phyloP scores from a whole-genome alignment of 2,888 invertebrate genomes.

The Troides oblongomaculatus region DNA sequence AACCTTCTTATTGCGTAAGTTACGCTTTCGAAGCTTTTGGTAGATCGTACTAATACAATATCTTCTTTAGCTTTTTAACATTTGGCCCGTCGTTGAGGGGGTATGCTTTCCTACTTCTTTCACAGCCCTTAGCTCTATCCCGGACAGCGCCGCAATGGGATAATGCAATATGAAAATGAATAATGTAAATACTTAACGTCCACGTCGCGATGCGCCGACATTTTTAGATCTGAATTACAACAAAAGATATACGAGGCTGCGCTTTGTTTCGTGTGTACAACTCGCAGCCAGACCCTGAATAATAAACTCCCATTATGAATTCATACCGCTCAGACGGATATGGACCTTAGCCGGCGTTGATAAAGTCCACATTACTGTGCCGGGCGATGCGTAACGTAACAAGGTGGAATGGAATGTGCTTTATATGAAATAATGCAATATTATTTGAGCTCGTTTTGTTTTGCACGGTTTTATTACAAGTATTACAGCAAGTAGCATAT shows the following conservation, averaged over 20 bases:
- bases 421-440: slow-evolving; percentile 19
- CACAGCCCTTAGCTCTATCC: no score
- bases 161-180: no score
- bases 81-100: no score
- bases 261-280: slow-evolving; percentile 18
- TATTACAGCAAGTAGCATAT: neutral
- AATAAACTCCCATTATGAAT: slow-evolving; percentile 22
- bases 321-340: neutral
- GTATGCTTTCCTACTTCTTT: no score
- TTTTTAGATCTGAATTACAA: slow-evolving; percentile 15
- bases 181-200: neutral
- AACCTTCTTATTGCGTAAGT: no score
- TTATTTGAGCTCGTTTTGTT: slow-evolving; percentile 10
- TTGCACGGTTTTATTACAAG: neutral
- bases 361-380: neutral
- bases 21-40: no score
- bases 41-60: no score
- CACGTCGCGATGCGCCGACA: neutral
- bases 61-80: no score
- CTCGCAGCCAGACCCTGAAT: slow-evolving; percentile 14
- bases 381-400: neutral
- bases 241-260: slow-evolving; percentile 21
- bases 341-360: neutral
- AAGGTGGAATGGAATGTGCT: slow-evolving; percentile 12
- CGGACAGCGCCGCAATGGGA: no score